phyloP scores from a whole-genome alignment of 2,113 vertebrate species.

The Ochotona princeps region DNA sequence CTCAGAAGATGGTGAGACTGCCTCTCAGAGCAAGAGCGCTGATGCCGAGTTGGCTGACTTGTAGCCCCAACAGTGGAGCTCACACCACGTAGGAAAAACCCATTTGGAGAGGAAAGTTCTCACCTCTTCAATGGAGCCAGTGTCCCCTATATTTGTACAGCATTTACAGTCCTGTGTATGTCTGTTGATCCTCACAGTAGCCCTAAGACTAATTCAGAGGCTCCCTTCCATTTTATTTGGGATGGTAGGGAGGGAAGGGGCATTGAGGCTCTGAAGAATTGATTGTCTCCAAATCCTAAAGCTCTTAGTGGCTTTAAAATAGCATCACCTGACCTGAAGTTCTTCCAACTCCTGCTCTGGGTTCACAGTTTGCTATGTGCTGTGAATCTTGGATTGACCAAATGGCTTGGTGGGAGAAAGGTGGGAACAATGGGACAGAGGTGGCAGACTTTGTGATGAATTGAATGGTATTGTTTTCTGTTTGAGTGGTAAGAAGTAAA shows the following conservation, averaged over 20 bases:
- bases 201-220: not conserved
- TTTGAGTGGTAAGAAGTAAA: slow-evolving; percentile 67
- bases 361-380: not conserved
- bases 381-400: slow-evolving; percentile 31
- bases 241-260: not conserved
- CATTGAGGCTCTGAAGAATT: not conserved
- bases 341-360: not conserved
- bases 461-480: slow-evolving; percentile 22
- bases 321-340: not conserved
- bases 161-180: not conserved
- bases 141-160: no score
- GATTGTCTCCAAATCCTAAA: not conserved
- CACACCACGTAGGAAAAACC: not conserved
- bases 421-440: not conserved
- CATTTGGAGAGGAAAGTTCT: not conserved
- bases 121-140: not conserved
- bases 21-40: not conserved
- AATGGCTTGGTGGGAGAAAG: not conserved
- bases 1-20: no score
- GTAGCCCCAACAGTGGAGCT: no score
- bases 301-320: not conserved
- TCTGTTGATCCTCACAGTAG: not conserved
- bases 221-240: not conserved
- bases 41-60: not conserved
- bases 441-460: slow-evolving; percentile 51